Percentiles rank a stretch among this genome's conserved stretches.
Evolutionary conservation across 1,140 invertebrate genomes (phyloP).

Genomic region (Drosophila sp.): DNA sequence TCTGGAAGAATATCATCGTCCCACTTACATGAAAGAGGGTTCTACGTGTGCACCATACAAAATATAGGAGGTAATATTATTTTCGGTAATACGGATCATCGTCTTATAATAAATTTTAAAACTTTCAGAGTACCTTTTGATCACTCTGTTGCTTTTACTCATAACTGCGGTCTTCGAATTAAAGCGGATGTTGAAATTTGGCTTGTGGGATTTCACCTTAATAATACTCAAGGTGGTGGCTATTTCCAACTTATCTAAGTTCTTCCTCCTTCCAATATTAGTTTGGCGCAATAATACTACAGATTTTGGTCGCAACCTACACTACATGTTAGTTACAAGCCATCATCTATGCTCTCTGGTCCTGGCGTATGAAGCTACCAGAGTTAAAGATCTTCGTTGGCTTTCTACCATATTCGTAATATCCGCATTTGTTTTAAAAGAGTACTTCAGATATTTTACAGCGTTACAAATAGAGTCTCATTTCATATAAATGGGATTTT

Average conservation of each 20-base stretch:
- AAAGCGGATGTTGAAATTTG: slow-evolving; percentile 27
- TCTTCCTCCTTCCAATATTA: slow-evolving; percentile 84
- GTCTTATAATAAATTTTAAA: not conserved
- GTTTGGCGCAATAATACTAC: slow-evolving; percentile 84
- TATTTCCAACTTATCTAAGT: slow-evolving; percentile 83
- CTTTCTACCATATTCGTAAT: slow-evolving; percentile 46
- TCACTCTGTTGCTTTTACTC: slow-evolving; percentile 52
- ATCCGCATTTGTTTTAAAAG: slow-evolving; percentile 54
- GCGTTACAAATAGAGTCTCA: slow-evolving; percentile 45
- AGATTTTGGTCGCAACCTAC: slow-evolving; percentile 69
- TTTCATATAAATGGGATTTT: slow-evolving; percentile 20
- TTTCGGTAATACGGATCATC: not conserved
- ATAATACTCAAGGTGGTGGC: slow-evolving; percentile 81
- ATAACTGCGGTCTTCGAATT: slow-evolving; percentile 42
- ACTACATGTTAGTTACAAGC: slow-evolving; percentile 65
- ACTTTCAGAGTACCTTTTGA: slow-evolving; percentile 70
- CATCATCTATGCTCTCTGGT: slow-evolving; percentile 72
- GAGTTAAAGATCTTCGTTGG: slow-evolving; percentile 34
- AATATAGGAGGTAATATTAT: slow-evolving; percentile 69
- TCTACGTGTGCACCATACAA: slow-evolving; percentile 83
- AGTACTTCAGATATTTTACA: slow-evolving; percentile 49
- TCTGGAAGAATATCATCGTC: slow-evolving; percentile 71
- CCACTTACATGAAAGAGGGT: slow-evolving; percentile 84
- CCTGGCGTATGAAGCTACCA: slow-evolving; percentile 60
- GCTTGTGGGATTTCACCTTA: slow-evolving; percentile 33